Evolutionary conservation across 2,797 vertebrate genomes (phyloP).

Genomic region (Semaprochilodus insignis): DNA sequence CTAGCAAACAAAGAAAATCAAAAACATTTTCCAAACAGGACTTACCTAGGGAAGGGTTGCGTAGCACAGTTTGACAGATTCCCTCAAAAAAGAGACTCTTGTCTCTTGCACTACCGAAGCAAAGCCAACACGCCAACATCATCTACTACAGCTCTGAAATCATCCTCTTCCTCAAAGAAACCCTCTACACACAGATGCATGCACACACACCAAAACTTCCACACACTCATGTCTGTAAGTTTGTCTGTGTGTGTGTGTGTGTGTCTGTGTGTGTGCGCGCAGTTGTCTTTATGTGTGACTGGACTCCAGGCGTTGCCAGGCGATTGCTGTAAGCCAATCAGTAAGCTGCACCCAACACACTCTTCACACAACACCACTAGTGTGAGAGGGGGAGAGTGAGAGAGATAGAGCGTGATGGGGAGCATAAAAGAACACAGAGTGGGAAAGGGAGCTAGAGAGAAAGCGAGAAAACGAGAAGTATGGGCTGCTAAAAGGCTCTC

Average conservation of each 20-base stretch:
- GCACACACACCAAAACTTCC: conserved; percentile 19
- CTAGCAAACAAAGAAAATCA: background rate
- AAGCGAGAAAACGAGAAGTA: background rate
- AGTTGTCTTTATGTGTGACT: conserved; percentile 46
- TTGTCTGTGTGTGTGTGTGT: conserved; percentile 39
- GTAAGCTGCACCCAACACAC: conserved; percentile 59
- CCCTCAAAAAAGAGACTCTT: background rate
- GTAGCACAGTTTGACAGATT: conserved; percentile 4
- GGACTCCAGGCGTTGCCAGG: conserved; percentile 78
- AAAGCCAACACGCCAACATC: conserved; percentile 10
- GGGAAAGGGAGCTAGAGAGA: no score
- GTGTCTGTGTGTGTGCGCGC: conserved; percentile 31
- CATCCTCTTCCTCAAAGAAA: background rate
- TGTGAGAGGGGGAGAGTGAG: conserved; percentile 1
- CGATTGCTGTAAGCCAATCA: conserved; percentile 67
- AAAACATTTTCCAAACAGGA: conserved; percentile 1
- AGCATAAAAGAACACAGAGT: background rate
- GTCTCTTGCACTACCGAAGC: conserved; percentile 4
- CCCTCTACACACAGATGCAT: conserved; percentile 1
- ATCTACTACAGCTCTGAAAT: conserved; percentile 17
- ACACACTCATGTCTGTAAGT: conserved; percentile 16
- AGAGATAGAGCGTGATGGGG: conserved; percentile 24
- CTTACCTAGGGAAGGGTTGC: conserved; percentile 38
- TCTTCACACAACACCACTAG: conserved; percentile 40
- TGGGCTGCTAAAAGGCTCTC: conserved; percentile 44